Base-by-base conservation (phyloP, 2,888 invertebrate genomes). In the Tricholauxania praeusta region DNA sequence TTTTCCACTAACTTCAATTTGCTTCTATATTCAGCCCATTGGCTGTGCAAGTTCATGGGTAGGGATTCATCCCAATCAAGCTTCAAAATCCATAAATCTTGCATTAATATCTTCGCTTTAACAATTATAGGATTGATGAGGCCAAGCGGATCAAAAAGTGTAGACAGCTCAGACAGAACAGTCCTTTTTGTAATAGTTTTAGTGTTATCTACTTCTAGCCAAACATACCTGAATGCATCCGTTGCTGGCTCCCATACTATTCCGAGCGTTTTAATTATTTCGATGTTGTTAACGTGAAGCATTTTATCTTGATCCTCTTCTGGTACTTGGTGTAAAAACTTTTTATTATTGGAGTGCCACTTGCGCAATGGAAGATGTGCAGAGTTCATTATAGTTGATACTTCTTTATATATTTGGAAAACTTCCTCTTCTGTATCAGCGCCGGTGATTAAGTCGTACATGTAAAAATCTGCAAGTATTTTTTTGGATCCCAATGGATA, bases 241-340 rank as follows among this genome's bases (percentile, higher is more conserved):
- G 52, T 28, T 14, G 52, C 19, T 70, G 74, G 73, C 60, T 55
- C 67, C 76, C 74, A 74, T 1, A 60, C 67, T 22, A 72, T 72
- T 15, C 75, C 73, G 14, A 74, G 65, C 17, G 72, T 68, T 67
- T 75, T 77, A 4, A 69, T 75, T 28, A 71, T 71, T 28, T 72
- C 73, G 15, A 64, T 52, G 70, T 73, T 71, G 64, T 72, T 74
- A 12, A 71, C 17, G 4, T 64, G 62, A 12, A 71, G 52, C n/a
- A n/a, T 60, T 32, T 73, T 72, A n/a, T 69, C 68, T 19, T 68
- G 47, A 22, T 73, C 68, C 4, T 47, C 52, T 62, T 49, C 48
- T 22, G 71, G 67, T 22, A 75, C 47, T 48, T 19, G 12, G 10
- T 49, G 17, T 19, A 72, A 63, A 49, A 75, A 75, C 14, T 55